A percentile compares a stretch with the other conserved stretches of the same genome.
Conservation (phyloP, 2,113 vertebrate genomes). For the Cryptotis parvus region DNA sequence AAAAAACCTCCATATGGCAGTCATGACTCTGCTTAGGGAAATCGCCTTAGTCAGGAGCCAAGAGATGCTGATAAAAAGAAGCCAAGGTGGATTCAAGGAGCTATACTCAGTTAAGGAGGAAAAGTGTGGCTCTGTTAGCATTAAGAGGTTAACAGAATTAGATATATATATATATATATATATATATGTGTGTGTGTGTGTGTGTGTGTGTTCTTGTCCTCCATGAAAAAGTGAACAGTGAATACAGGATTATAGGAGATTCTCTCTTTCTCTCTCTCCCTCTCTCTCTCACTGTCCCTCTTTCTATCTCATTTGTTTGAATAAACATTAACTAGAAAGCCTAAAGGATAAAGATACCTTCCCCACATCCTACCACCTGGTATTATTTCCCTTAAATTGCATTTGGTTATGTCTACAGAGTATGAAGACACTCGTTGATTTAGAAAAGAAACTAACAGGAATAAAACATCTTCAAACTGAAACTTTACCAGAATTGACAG, state of each 20-base stretch:
- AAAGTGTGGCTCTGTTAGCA: constrained; percentile 1
- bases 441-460: constrained; percentile 58
- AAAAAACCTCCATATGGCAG: not conserved
- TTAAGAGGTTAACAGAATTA: not conserved
- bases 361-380: constrained; percentile 15
- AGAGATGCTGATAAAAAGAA: not conserved
- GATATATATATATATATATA: not conserved
- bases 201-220: not conserved
- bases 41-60: not conserved
- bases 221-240: not conserved
- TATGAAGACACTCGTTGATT: constrained; percentile 48
- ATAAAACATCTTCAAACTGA: constrained; percentile 59
- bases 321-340: not conserved
- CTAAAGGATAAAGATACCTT: not conserved
- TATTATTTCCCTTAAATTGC: constrained; percentile 54
- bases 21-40: not conserved
- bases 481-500: constrained; percentile 50
- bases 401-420: constrained; percentile 54
- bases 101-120: not conserved
- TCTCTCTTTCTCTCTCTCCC: too few species aligned
- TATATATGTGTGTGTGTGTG: too few species aligned
- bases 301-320: not conserved
- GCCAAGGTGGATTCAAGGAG: not conserved
- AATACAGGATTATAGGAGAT: not conserved
- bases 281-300: not conserved